Evolutionary conservation across 1,140 invertebrate species (phyloP), one percentile per base, ranked within the genome.

Genomic region (Oncopeltus fasciatus): DNA sequence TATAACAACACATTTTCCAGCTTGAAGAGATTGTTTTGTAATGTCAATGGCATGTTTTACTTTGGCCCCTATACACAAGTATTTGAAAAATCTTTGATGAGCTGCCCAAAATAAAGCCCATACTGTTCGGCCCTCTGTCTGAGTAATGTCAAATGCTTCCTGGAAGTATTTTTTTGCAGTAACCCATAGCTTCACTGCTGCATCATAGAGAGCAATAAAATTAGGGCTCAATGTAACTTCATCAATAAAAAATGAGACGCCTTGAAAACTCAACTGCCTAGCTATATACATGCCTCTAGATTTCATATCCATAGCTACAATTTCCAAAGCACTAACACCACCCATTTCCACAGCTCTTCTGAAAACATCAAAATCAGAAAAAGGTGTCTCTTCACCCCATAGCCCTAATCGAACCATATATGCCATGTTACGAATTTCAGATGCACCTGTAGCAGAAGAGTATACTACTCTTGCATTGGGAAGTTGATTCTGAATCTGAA

Each of bases 261-360:
- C 92, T 68, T 93, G 86, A 73, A 99, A 99, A 72, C 93, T 97
- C 3, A 99, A 80, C 74, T 99, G 97, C 11, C 97, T 77, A 1
- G 97, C 96, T 64, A 99, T 96, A 72, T 99, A 99, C 85, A 97
- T 93, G 60, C 96, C 96, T 62, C 95, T 80, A 11, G 97, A 75
- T 74, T 99, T 99, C 94, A 99, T 98, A 74, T 99, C 97, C 94
- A 99, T 99, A 0, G 97, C 96, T 38, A 99, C 94, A 59, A 99
- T 88, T 77, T 99, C 96, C 96, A 99, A 99, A 64, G 95, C 95
- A 60, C 95, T 95, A 33, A 99, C 94, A 46, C 97, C 97, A 64
- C 87, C 81, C 73, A 93, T 92, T 72, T 99, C 95, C 2, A 99
- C 92, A 2, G 94, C 90, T 20, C 86, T 84, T 58, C 98, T 94